Base-by-base conservation (phyloP, 2,888 invertebrate species). In the Eremobia ochroleuca region DNA sequence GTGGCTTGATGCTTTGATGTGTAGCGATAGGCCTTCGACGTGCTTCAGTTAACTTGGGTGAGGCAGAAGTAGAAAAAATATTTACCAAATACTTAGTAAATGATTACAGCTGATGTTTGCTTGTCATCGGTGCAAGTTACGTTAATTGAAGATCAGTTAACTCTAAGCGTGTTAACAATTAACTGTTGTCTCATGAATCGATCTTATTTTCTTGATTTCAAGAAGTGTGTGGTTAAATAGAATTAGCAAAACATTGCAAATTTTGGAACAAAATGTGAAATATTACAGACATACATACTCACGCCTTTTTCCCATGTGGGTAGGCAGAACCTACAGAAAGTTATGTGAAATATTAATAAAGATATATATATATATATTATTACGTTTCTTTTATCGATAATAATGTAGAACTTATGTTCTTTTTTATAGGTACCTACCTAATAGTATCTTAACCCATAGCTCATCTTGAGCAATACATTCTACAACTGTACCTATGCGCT, bases 1-100 rank as follows among this genome's bases (percentile, higher is more conserved):
- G 72, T 70, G 61, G 82, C 77, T 77, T 40, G 66, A 21, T 77
- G 40, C 65, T 25, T 76, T 81, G 75, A 55, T 79, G 40, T 49
- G 25, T 66, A 49, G 61, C 37, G 76, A 85, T 81, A 73, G 43
- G 64, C 71, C 74, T 70, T 73, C 59, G 82, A 58, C 58, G 58
- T 61, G 66, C 67, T 78, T 77, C 70, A 73, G 55, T 64, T 81
- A 40, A 65, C 28, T 28, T 64, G 2, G 21, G n/a, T 34, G 0
- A 15, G 15, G 15, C 28, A 9, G 13, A 74, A 49, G 1, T 52
- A 18, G 0, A 13, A 40, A 31, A 31, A 55, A 18, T 46, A 25
- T 25, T 67, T 28, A n/a, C 9, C 31, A 21, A 18, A 8, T 59
- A 52, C 52, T 21, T 25, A 15, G 13, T 49, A 68, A 40, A 68